Evolutionary conservation across 1,140 invertebrate species (phyloP).

Genomic region (Bathynomus jamesi): DNA sequence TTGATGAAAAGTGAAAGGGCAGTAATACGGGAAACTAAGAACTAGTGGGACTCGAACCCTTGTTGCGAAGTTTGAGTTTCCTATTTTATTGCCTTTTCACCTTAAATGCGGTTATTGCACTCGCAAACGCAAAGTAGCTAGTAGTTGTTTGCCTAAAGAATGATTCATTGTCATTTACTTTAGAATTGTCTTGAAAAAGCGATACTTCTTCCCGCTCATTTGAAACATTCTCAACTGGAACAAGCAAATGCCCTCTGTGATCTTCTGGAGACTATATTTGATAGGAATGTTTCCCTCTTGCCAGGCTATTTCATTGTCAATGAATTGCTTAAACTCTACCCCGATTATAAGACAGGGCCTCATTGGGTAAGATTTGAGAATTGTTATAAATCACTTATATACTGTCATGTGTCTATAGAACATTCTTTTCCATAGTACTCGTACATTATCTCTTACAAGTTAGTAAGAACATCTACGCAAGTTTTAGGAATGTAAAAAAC

Average conservation of each 20-base stretch:
- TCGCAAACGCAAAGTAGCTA: not conserved
- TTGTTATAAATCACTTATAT: too few species aligned
- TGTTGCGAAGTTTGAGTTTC: too few species aligned
- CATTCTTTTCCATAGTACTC: too few species aligned
- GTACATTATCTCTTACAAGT: too few species aligned
- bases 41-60: too few species aligned
- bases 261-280: conserved; percentile 80
- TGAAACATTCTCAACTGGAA: conserved; percentile 67
- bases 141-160: not conserved
- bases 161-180: not conserved
- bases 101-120: not conserved
- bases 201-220: conserved; percentile 60
- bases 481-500: too few species aligned
- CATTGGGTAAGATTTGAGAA: conserved; percentile 68
- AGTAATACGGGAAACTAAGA: not conserved
- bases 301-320: conserved; percentile 92
- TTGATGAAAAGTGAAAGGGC: too few species aligned
- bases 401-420: too few species aligned
- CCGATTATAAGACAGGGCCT: conserved; percentile 69
- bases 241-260: conserved; percentile 70
- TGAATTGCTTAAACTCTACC: conserved; percentile 81
- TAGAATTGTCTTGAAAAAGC: conserved; percentile 70
- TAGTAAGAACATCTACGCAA: too few species aligned
- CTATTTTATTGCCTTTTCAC: too few species aligned
- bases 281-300: conserved; percentile 80